Base-by-base conservation (phyloP, 1,140 invertebrate genomes). In the Bombus affinis region DNA sequence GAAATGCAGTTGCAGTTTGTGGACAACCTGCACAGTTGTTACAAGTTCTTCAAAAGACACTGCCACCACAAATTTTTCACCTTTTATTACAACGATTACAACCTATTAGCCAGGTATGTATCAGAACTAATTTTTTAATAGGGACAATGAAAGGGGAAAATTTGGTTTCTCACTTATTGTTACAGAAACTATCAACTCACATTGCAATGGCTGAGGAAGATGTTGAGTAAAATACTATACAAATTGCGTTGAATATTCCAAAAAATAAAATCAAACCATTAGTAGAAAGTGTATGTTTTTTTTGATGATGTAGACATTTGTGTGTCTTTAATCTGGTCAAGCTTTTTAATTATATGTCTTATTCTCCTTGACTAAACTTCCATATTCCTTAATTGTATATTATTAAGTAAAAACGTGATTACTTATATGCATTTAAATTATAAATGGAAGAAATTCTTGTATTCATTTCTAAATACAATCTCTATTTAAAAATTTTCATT, bases 1-100 rank as follows among this genome's bases (percentile, higher is more conserved):
- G 97, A 44, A 98, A 98, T 94, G 99, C 99, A 37, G 97, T 99
- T 42, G 97, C 98, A n/a, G 98, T 99, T 4, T 99, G 99, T 94
- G 98, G 98, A 37, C 98, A 99, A 93, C 98, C 98, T 1, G 97
- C 98, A 89, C 98, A 99, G 92, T 95, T 99, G 25, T 95, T 99
- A 37, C 97, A 98, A 95, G 96, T 98, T 79, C 95, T 99, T n/a
- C 98, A 99, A 94, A 98, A 99, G 95, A 99, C 98, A 78, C 96
- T 99, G 92, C 98, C 99, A 85, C 97, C 98, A 57, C 97, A 98
- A 93, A 97, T 99, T 91, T 99, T 99, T 96, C 97, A 98, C 86
- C 95, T 98, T 90, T 96, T 99, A 22, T 95, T 99, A 75, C 97
- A 98, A 92, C 97, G 97, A 94, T 95, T 99, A 89, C 98, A 98